These are phyloP conservation scores for Asarcornis scutulata DNA, from an alignment of 2,113 vertebrate genomes.

Conservation along the genomic window DNA sequence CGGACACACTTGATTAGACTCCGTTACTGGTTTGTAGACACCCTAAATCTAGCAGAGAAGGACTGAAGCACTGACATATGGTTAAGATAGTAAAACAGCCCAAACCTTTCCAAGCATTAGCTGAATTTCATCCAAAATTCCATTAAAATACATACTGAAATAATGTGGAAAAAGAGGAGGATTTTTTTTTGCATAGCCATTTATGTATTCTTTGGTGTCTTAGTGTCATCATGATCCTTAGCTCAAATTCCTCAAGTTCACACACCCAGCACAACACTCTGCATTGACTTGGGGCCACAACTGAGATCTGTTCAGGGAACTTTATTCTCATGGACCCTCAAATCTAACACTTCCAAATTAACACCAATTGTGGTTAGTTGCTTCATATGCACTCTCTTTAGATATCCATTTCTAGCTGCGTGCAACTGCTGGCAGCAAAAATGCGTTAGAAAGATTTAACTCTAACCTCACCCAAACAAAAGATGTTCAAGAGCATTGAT, in stretches of 20 bases:
- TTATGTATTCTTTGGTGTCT: not conserved
- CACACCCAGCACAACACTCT: not conserved
- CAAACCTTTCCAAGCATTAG: constrained; percentile 43
- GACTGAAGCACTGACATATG: constrained; percentile 51
- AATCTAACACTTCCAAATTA: constrained; percentile 58
- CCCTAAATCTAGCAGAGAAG: not conserved
- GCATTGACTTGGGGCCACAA: not conserved
- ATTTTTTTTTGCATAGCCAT: not conserved
- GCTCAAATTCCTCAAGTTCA: constrained; percentile 11
- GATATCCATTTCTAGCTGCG: not conserved
- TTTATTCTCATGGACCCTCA: not conserved
- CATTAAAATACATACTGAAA: constrained; percentile 39
- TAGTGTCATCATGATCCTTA: not conserved
- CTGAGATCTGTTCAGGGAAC: not conserved
- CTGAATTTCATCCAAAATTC: constrained; percentile 61
- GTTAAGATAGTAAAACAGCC: constrained; percentile 53
- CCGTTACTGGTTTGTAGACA: constrained; percentile 13
- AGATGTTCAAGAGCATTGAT: not conserved
- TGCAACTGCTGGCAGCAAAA: constrained; percentile 27
- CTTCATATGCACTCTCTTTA: constrained; percentile 5
- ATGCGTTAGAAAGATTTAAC: constrained; percentile 22
- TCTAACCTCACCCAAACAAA: not conserved
- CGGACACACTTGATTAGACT: not conserved
- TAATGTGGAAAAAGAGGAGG: constrained; percentile 26
- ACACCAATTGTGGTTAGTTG: constrained; percentile 43